Conservation (phyloP, 2,113 vertebrate species). For the Marcusenius ussheri region DNA sequence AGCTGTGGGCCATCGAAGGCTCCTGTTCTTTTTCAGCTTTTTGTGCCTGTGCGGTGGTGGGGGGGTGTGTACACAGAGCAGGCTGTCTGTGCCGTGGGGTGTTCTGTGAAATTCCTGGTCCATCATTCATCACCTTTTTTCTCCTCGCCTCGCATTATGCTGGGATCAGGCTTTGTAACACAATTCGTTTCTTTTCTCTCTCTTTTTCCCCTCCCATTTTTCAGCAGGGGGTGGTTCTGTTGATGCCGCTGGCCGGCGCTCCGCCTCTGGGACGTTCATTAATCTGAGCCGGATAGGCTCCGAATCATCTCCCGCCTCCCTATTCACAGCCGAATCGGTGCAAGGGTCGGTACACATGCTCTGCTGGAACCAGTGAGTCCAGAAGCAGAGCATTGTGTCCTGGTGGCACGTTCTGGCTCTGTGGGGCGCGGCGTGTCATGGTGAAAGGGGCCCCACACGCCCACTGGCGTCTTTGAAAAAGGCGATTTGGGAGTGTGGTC, state of each 20-base stretch:
- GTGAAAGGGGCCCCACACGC: not conserved
- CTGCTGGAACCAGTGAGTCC: not conserved
- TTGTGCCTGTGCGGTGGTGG: not conserved
- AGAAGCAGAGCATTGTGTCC: not conserved
- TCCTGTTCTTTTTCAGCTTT: not conserved
- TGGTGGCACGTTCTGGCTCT: not conserved
- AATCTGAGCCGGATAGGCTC: not conserved
- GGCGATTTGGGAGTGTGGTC: not conserved
- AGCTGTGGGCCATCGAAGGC: not conserved
- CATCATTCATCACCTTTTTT: not conserved
- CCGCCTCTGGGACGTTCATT: not conserved
- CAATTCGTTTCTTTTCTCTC: not conserved
- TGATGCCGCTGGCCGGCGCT: not conserved
- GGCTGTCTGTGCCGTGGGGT: not conserved
- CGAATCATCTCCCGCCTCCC: not conserved
- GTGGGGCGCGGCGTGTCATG: not conserved
- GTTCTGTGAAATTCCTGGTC: not conserved
- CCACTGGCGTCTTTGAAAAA: not conserved
- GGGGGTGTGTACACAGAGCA: not conserved
- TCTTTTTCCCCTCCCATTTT: not conserved
- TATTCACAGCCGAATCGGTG: not conserved
- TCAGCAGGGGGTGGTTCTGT: not conserved
- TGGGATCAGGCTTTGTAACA: not conserved
- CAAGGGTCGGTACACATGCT: not conserved
- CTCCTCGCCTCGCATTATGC: not conserved